Conservation (phyloP, 2,888 invertebrate genomes). For the Gryllus longicercus region DNA sequence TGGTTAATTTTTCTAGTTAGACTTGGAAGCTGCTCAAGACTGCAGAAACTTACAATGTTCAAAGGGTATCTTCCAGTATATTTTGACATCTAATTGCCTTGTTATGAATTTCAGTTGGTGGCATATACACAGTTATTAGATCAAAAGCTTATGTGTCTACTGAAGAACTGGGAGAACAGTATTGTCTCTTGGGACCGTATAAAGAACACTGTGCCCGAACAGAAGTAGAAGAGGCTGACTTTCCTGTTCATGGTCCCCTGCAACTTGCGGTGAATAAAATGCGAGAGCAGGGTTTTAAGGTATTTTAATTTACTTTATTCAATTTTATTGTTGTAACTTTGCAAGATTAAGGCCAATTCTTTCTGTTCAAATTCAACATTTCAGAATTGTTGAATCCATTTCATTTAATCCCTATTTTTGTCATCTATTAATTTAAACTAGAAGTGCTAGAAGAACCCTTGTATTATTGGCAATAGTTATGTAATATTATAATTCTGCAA, state of each 20-base stretch:
- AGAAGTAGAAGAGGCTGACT: slow-evolving; percentile 92
- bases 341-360: too few species aligned
- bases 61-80: too few species aligned
- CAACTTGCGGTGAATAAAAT: slow-evolving; percentile 72
- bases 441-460: too few species aligned
- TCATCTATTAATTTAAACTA: too few species aligned
- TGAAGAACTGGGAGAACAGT: slow-evolving; percentile 97
- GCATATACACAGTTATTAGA: slow-evolving; percentile 97
- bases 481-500: not conserved
- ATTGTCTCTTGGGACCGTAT: slow-evolving; percentile 91
- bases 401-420: too few species aligned
- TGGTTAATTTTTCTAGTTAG: too few species aligned
- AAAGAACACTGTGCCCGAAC: slow-evolving; percentile 90
- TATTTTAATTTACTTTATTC: slow-evolving; percentile 43
- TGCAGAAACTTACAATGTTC: too few species aligned
- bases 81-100: too few species aligned
- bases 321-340: not conserved
- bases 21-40: too few species aligned
- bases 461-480: too few species aligned
- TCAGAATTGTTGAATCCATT: too few species aligned
- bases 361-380: too few species aligned
- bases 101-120: slow-evolving; percentile 72
- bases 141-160: slow-evolving; percentile 96
- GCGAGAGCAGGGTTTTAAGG: slow-evolving; percentile 84
- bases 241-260: slow-evolving; percentile 70